Evolutionary conservation across 2,888 invertebrate genomes (phyloP).

Genomic region (Ophion costatus): DNA sequence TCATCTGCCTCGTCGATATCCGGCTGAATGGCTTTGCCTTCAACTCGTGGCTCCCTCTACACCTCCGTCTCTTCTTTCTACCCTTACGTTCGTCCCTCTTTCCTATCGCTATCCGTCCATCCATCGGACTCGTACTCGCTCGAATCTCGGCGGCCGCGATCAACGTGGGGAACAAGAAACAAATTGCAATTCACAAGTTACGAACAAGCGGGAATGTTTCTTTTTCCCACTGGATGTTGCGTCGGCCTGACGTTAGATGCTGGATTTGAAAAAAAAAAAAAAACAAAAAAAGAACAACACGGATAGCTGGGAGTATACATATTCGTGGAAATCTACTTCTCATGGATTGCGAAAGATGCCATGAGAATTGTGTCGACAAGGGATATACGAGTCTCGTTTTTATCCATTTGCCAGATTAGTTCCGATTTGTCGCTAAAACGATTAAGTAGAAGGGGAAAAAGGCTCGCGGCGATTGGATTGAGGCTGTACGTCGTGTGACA

Average conservation of each 20-base stretch:
- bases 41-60: slow-evolving; percentile 47
- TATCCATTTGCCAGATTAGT: slow-evolving; percentile 36
- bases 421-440: not conserved
- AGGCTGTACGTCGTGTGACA: not conserved
- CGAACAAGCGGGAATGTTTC: slow-evolving; percentile 27
- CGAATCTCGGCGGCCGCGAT: slow-evolving; percentile 35
- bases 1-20: slow-evolving; percentile 80
- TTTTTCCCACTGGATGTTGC: slow-evolving; percentile 11
- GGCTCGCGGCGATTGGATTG: not conserved
- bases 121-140: slow-evolving; percentile 9
- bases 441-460: not conserved
- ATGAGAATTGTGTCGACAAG: not conserved
- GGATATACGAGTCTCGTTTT: not conserved
- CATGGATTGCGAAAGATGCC: not conserved
- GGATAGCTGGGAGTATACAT: not conserved
- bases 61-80: slow-evolving; percentile 46
- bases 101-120: slow-evolving; percentile 21
- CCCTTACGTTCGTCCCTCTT: slow-evolving; percentile 24
- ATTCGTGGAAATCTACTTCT: not conserved
- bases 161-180: slow-evolving; percentile 2
- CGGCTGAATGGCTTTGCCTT: slow-evolving; percentile 75
- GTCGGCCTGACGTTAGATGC: not conserved
- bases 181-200: slow-evolving; percentile 14
- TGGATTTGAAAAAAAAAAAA: not conserved
- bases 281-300: too few species aligned